These are phyloP conservation scores for Aphrocallistes beatrix DNA, from an alignment of 37 sponge, comb jelly and placozoan species.

Conservation along the genomic window DNA sequence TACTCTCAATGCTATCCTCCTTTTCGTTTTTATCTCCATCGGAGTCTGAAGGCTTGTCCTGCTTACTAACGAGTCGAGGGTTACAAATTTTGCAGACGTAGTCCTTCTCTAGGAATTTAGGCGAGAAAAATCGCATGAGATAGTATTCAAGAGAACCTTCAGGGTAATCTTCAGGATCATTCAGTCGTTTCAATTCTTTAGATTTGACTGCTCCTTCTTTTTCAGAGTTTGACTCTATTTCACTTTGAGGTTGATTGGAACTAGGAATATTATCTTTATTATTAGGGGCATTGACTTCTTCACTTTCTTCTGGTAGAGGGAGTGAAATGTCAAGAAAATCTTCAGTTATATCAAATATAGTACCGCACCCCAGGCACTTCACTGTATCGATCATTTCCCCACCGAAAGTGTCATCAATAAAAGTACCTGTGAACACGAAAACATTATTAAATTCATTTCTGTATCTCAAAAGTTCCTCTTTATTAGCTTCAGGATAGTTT, in stretches of 20 bases:
- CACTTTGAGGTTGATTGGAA: too few species aligned
- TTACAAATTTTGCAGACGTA: not conserved
- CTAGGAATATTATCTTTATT: too few species aligned
- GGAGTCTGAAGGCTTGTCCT: not conserved
- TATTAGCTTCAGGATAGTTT: too few species aligned
- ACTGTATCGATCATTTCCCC: slow-evolving; percentile 55
- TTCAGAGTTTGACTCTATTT: too few species aligned
- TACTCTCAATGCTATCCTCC: not conserved
- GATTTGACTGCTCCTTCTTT: not conserved
- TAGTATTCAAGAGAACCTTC: not conserved
- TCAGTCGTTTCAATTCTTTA: not conserved
- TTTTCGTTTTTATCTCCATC: not conserved
- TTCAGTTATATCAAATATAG: slow-evolving; percentile 41
- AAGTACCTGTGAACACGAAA: slow-evolving; percentile 39
- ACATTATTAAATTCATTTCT: too few species aligned
- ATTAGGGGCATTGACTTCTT: too few species aligned
- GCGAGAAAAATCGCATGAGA: not conserved
- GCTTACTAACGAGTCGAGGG: not conserved
- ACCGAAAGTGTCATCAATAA: slow-evolving; percentile 71
- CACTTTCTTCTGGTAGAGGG: too few species aligned
- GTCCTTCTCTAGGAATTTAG: not conserved
- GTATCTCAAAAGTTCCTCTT: not conserved
- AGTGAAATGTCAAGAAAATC: slow-evolving; percentile 69
- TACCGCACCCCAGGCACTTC: slow-evolving; percentile 35
- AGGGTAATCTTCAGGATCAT: not conserved